Evolutionary conservation across 2,888 invertebrate genomes (phyloP), one percentile per base, ranked within the genome.

Genomic region (Blomia tropicalis): DNA sequence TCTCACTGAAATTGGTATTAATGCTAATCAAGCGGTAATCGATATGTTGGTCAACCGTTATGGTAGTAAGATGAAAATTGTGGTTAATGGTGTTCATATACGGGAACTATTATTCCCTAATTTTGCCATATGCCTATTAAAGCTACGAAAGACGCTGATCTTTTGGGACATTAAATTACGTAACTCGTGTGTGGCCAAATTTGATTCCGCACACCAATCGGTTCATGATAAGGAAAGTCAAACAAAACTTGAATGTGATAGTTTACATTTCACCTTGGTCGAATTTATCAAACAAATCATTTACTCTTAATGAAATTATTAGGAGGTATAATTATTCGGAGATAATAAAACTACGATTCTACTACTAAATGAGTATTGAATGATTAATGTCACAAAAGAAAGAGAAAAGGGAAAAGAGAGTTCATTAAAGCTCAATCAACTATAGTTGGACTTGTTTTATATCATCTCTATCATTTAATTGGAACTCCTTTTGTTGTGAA

Each of bases 151-250:
- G 83, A 91, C 91, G 74, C 82, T 90, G 30, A 85, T 92, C 68
- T 84, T 89, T 75, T 79, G 95, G 66, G 92, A 89, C 78, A 84
- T 87, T 60, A 91, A 91, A 86, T 88, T 95, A 72, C 88, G 92
- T 92, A 14, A 58, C 43, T 27, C 51, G 7, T n/a, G 7, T 2
- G 14, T 43, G 41, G 7, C 22, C 7, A 23, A 31, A 3, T 30
- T 4, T 11, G 27, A 2, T 19, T 14, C 22, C 58, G n/a, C n/a
- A n/a, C n/a, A n/a, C n/a, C n/a, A n/a, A n/a, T 31, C n/a, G n/a
- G n/a, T n/a, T n/a, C n/a, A n/a, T n/a, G n/a, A n/a, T n/a, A n/a
- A 29, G 41, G 2, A 41, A 41, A 41, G 2, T n/a, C 41, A 41
- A 5, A 14, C 19, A 5, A 41, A 47, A 4, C 43, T 23, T 41